Conservation (phyloP, 2,888 invertebrate genomes). For the Drosophila villosipedis region DNA sequence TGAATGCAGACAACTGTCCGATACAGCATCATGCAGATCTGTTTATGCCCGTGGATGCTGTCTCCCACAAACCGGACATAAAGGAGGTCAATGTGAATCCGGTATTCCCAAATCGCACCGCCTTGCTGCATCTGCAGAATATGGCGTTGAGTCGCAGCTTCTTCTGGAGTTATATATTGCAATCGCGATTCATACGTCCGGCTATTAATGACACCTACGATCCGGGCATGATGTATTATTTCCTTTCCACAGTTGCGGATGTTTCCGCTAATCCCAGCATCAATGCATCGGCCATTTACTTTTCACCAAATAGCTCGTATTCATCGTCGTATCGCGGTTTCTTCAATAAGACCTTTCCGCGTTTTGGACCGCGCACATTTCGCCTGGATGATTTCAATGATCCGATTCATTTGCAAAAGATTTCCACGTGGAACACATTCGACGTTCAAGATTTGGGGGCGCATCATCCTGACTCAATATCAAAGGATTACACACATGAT, state of each 20-base stretch:
- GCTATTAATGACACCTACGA: slow-evolving; percentile 97
- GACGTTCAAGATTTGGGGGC: slow-evolving; percentile 94
- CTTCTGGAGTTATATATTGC: slow-evolving; percentile 97
- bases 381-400: slow-evolving; percentile 97
- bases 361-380: slow-evolving; percentile 97
- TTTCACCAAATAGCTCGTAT: slow-evolving; percentile 96
- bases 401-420: slow-evolving; percentile 96
- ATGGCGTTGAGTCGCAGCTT: slow-evolving; percentile 98
- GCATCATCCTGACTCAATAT: slow-evolving; percentile 91
- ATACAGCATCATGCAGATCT: slow-evolving; percentile 94
- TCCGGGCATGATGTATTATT: slow-evolving; percentile 99
- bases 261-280: slow-evolving; percentile 96
- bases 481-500: slow-evolving; percentile 95
- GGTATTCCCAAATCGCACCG: slow-evolving; percentile 97
- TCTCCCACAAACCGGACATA: slow-evolving; percentile 96
- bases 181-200: slow-evolving; percentile 94
- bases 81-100: slow-evolving; percentile 97
- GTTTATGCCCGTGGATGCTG: slow-evolving; percentile 92
- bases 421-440: slow-evolving; percentile 97
- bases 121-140: slow-evolving; percentile 96
- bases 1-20: slow-evolving; percentile 94
- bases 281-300: slow-evolving; percentile 97
- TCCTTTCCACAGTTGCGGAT: slow-evolving; percentile 97
- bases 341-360: slow-evolving; percentile 97
- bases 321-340: slow-evolving; percentile 97